Conservation (phyloP, 2,797 vertebrate genomes). For the Alosa sapidissima region DNA sequence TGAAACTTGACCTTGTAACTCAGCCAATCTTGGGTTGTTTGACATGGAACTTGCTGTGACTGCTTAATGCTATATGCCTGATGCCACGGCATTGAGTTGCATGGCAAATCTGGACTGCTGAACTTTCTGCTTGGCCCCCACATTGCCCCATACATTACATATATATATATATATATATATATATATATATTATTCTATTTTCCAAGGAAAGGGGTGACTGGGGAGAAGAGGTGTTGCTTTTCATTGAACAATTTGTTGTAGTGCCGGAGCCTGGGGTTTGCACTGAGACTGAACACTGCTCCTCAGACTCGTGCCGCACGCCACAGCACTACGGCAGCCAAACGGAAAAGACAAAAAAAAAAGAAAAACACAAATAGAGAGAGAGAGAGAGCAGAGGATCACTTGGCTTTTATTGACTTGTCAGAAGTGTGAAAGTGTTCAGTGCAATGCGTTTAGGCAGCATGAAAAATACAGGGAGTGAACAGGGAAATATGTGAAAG, state of each 20-base stretch:
- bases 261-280: constrained; percentile 18
- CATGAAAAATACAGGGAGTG: constrained; percentile 29
- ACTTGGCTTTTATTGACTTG: constrained; percentile 46
- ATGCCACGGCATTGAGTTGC: too few relatives aligned
- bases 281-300: constrained; percentile 13
- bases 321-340: constrained; percentile 35
- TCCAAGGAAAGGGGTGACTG: not conserved
- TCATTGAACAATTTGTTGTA: constrained; percentile 35
- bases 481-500: constrained; percentile 38
- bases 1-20: too few relatives aligned
- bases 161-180: too few relatives aligned
- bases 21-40: not conserved
- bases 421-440: constrained; percentile 45
- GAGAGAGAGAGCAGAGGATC: not conserved
- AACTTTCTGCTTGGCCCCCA: too few relatives aligned
- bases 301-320: constrained; percentile 24
- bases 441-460: not conserved
- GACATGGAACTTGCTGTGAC: too few relatives aligned
- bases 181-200: not conserved
- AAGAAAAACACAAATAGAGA: not conserved
- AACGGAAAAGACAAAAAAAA: not conserved
- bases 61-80: too few relatives aligned
- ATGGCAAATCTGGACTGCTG: too few relatives aligned
- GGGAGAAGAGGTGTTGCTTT: constrained; percentile 30
- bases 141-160: too few relatives aligned